Base-by-base conservation (phyloP, 2,797 vertebrate species). In the Neopelma chrysocephalum region DNA sequence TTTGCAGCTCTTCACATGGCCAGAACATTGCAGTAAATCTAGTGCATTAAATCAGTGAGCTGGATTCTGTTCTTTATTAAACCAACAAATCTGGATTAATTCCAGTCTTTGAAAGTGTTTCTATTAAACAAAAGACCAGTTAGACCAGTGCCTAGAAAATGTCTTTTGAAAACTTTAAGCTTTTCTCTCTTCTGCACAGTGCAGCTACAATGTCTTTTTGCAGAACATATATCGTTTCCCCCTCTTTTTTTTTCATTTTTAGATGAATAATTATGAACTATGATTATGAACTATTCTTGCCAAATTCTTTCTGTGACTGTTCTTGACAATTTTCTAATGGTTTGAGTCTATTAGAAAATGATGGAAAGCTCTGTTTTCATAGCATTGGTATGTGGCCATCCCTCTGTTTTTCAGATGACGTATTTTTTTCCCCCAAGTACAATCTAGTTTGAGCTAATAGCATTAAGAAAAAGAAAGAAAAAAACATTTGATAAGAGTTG, bases 71-170 rank as follows among this genome's bases (percentile, higher is more conserved):
- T 90, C 86, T 94, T 90, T 93, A 95, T 94, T 93, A 95, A 95
- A 94, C 73, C 89, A 96, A 86, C 94, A 95, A 95, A 96, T 91
- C 88, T 90, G 80, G 83, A 90, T 87, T 96, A 94, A 92, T 96
- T 94, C 89, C 0, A 4, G 32, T 71, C 78, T 77, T 84, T 89
- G 83, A 27, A 94, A 82, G 32, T 71, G 80, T 80, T 94, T 60
- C 81, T 87, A 19, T 96, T 87, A 77, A 94, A 87, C 78, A 93
- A 77, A 94, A 90, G 72, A 73, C 71, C n/a, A 72, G 62, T 94
- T 91, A 90, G 51, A 43, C 34, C 48, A 70, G 11, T 73, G 51
- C 50, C 73, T 93, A 87, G 83, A 91, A 94, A 93, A 80, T 71
- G 22, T 57, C 45, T 93, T 79, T 54, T 88, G 62, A 84, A 81